Conservation (phyloP, 2,797 vertebrate species). For the Etheostoma nigrum region DNA sequence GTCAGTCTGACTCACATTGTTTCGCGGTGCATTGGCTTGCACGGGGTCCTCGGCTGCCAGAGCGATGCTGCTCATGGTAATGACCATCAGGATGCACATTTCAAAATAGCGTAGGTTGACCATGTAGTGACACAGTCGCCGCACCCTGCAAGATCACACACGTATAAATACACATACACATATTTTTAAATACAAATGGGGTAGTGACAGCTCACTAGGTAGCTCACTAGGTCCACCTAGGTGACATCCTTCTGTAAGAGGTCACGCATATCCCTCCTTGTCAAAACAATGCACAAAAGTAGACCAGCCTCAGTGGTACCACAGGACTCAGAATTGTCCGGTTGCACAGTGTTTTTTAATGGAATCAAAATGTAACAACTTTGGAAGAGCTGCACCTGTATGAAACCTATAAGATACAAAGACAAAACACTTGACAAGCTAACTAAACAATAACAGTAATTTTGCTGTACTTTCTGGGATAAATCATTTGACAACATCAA, state of each 20-base stretch:
- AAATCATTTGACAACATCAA: background rate
- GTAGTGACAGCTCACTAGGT: slow-evolving; percentile 19
- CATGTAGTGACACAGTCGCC: slow-evolving; percentile 94
- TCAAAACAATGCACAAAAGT: slow-evolving; percentile 3
- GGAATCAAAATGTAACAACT: background rate
- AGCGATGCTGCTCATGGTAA: slow-evolving; percentile 97
- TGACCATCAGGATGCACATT: slow-evolving; percentile 97
- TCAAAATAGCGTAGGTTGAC: slow-evolving; percentile 97
- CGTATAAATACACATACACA: slow-evolving; percentile 8
- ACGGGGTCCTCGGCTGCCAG: slow-evolving; percentile 97
- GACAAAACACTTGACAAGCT: background rate
- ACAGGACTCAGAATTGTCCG: background rate
- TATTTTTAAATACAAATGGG: background rate
- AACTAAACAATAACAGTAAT: background rate
- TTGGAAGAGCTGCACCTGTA: background rate
- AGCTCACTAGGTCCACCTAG: background rate
- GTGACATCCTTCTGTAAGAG: slow-evolving; percentile 6
- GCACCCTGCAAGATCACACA: slow-evolving; percentile 84
- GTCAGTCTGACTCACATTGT: slow-evolving; percentile 88
- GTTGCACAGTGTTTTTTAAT: background rate
- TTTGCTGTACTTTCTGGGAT: background rate
- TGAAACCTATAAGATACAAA: no score
- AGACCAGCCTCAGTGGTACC: background rate
- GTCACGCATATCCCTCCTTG: background rate
- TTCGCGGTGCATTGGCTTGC: slow-evolving; percentile 89